Percentiles rank a stretch among this genome's conserved stretches.
These are phyloP conservation scores for Acrossocheilus fasciatus DNA, from an alignment of 2,797 vertebrate species.

Conservation along the genomic window DNA sequence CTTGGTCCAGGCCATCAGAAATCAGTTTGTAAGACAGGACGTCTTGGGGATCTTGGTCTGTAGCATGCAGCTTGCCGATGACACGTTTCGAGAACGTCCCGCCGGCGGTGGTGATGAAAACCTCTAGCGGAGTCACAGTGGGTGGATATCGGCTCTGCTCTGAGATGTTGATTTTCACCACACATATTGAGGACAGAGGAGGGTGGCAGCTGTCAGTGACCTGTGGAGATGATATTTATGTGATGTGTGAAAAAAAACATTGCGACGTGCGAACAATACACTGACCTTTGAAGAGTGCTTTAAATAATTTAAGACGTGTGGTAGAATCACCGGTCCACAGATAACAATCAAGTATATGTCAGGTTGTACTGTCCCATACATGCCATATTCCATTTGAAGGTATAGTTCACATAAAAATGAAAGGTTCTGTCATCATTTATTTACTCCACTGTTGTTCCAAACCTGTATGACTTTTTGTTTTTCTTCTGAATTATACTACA, in stretches of 20 bases:
- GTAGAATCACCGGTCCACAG: neutral
- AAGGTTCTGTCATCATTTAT: constrained; percentile 10
- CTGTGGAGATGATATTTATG: constrained; percentile 70
- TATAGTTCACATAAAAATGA: neutral
- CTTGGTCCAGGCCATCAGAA: constrained; percentile 67
- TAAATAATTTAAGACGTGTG: constrained; percentile 22
- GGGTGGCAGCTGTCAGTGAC: constrained; percentile 91
- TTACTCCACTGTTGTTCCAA: neutral
- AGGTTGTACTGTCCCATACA: neutral
- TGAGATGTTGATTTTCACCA: constrained; percentile 86
- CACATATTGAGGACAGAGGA: constrained; percentile 90
- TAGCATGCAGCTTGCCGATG: constrained; percentile 91
- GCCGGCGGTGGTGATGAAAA: constrained; percentile 87
- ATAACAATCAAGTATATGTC: constrained; percentile 8
- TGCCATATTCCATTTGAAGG: neutral
- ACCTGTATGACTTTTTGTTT: neutral
- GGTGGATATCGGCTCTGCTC: constrained; percentile 91
- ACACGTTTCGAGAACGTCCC: constrained; percentile 83
- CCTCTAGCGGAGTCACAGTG: constrained; percentile 88
- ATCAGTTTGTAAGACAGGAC: constrained; percentile 82
- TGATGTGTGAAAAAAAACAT: constrained; percentile 29
- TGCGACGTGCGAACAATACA: neutral
- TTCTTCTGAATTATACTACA: neutral
- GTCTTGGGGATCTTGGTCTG: constrained; percentile 92
- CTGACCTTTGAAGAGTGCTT: constrained; percentile 23